Conservation (phyloP, 2,113 vertebrate genomes). For the Apus apus region DNA sequence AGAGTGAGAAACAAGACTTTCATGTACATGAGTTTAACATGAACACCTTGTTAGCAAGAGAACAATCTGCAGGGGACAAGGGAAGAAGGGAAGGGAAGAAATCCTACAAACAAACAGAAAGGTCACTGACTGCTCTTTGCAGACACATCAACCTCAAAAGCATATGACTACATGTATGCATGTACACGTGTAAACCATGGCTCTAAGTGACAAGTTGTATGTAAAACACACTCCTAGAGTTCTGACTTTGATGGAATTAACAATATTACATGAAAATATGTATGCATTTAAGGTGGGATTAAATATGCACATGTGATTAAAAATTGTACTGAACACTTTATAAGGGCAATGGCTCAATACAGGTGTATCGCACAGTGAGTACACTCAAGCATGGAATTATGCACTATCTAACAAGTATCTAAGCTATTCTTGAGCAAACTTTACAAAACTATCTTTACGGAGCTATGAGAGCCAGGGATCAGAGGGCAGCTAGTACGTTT, state of each 20-base stretch:
- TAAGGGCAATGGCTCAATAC: neutral
- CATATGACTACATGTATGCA: accelerated
- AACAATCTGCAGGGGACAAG: neutral
- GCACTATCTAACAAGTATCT: neutral
- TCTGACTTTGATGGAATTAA: neutral
- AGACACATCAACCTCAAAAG: neutral
- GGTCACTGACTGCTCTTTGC: neutral
- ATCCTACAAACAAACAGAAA: neutral
- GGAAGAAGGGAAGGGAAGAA: neutral
- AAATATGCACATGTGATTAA: neutral
- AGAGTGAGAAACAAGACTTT: neutral
- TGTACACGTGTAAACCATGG: accelerated
- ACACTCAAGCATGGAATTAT: neutral
- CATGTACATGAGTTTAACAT: neutral
- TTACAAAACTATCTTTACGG: neutral
- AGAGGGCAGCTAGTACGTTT: neutral
- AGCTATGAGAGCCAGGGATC: neutral
- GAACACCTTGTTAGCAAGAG: neutral
- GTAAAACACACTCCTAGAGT: neutral
- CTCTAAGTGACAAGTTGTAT: neutral
- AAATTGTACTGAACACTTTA: neutral
- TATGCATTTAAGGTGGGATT: neutral
- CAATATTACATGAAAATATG: neutral
- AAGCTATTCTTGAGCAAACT: neutral
- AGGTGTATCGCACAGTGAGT: neutral